These are phyloP conservation scores for Aspidiotus destructor DNA, from an alignment of 2,888 invertebrate species.

Conservation along the genomic window DNA sequence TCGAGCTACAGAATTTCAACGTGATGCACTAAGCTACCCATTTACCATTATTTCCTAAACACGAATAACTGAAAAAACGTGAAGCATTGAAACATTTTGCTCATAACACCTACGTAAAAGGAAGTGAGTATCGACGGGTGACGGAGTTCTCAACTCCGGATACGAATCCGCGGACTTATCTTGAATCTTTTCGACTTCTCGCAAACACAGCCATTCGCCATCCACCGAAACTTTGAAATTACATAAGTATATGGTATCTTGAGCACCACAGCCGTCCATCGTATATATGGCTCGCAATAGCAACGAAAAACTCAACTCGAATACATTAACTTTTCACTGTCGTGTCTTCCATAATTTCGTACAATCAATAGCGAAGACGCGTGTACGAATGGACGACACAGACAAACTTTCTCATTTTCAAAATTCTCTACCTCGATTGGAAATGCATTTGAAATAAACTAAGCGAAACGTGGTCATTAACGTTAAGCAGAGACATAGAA, in stretches of 20 bases:
- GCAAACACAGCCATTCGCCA: constrained; percentile 92
- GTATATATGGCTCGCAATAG: neutral
- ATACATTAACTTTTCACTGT: neutral
- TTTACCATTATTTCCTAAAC: too few relatives aligned
- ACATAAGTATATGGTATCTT: constrained; percentile 64
- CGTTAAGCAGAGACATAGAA: too few relatives aligned
- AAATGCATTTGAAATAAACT: neutral
- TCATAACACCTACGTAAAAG: constrained; percentile 37
- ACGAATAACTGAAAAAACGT: too few relatives aligned
- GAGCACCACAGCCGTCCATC: constrained; percentile 24
- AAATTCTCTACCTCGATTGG: neutral
- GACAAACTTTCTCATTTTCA: neutral
- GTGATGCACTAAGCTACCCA: too few relatives aligned
- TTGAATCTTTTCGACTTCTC: constrained; percentile 86
- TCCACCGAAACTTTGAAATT: constrained; percentile 95
- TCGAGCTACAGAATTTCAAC: too few relatives aligned
- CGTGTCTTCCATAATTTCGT: neutral
- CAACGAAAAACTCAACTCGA: neutral
- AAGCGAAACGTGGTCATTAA: neutral
- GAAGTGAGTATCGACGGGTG: constrained; percentile 53
- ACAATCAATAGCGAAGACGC: neutral
- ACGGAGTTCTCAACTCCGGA: constrained; percentile 54
- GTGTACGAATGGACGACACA: neutral
- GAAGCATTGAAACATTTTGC: too few relatives aligned
- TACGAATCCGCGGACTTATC: constrained; percentile 61